These are phyloP conservation scores for Propithecus perrieri DNA, from an alignment of 2,797 vertebrate genomes.

Conservation along the genomic window DNA sequence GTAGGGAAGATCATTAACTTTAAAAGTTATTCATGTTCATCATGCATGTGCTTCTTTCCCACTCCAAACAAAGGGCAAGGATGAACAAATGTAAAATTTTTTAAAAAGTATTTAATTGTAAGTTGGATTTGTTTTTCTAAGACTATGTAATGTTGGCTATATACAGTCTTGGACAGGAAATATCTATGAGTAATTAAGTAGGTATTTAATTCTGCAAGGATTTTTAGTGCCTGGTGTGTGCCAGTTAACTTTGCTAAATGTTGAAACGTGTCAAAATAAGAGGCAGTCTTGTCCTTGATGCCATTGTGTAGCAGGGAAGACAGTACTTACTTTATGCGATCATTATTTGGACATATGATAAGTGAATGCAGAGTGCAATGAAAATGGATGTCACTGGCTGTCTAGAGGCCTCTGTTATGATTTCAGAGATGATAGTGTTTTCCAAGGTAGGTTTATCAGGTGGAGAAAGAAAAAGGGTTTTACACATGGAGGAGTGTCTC, in stretches of 20 bases:
- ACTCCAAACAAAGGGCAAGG: neutral
- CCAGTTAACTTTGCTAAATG: neutral
- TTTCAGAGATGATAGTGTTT: neutral
- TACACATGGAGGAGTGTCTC: neutral
- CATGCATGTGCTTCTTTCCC: too few species aligned
- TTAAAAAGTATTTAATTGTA: neutral
- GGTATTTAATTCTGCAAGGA: neutral
- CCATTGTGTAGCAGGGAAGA: neutral
- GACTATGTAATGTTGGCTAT: neutral
- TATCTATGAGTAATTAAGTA: neutral
- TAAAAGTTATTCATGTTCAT: neutral
- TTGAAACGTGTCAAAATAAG: neutral
- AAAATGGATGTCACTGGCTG: neutral
- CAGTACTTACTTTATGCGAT: neutral
- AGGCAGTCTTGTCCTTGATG: neutral
- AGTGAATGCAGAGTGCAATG: neutral
- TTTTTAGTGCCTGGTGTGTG: neutral
- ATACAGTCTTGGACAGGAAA: neutral
- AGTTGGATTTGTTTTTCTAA: neutral
- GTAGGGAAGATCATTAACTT: neutral
- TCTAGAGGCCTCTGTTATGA: neutral
- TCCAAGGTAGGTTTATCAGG: neutral
- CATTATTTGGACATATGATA: neutral
- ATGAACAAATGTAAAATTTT: neutral
- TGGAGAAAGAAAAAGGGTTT: conserved; percentile 1